phyloP scores from a whole-genome alignment of 2,113 vertebrate genomes.

The Menura novaehollandiae region DNA sequence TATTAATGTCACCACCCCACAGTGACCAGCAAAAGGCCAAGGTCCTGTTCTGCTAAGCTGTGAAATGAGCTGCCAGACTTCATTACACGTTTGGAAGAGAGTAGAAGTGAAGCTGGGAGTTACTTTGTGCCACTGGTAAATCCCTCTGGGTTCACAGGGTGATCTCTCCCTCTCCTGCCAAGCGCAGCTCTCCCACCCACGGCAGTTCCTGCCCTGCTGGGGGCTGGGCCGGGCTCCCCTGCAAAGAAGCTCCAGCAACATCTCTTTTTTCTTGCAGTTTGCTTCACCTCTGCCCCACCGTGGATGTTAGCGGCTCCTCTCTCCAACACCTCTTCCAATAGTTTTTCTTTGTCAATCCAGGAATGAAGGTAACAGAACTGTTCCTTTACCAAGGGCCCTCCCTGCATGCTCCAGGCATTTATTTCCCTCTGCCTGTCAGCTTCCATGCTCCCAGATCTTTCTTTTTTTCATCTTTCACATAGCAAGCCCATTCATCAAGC shows the following conservation, averaged over 20 bases:
- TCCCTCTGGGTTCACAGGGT: background rate
- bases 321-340: background rate
- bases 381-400: background rate
- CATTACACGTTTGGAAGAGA: background rate
- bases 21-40: background rate
- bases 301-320: background rate
- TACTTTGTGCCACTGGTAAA: background rate
- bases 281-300: rapidly evolving
- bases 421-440: background rate
- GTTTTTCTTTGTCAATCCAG: background rate
- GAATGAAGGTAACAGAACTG: background rate
- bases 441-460: background rate
- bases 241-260: background rate
- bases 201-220: background rate
- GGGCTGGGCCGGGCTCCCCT: background rate
- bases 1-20: background rate
- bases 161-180: background rate
- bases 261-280: background rate
- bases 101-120: background rate
- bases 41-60: background rate
- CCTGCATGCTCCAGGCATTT: background rate
- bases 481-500: background rate
- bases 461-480: background rate
- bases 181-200: rapidly evolving
- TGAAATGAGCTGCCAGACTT: background rate